These are phyloP conservation scores for Thamnophis sirtalis DNA, from an alignment of 2,113 vertebrate species.

Conservation along the genomic window DNA sequence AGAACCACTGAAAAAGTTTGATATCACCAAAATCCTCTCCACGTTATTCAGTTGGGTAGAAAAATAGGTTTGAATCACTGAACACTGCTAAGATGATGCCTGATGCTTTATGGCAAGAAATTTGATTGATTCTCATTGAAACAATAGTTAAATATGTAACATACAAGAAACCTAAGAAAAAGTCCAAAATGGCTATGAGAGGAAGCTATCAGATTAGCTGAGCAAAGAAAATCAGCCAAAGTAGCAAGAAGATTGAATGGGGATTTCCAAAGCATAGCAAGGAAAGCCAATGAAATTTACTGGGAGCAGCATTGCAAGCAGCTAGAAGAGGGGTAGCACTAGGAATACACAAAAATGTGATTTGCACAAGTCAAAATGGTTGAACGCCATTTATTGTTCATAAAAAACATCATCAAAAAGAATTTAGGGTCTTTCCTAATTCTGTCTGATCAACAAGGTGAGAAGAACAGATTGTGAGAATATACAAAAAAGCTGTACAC, in stretches of 20 bases:
- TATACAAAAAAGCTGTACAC: not conserved
- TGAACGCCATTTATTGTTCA: not conserved
- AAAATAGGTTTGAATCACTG: not conserved
- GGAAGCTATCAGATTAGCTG: not conserved
- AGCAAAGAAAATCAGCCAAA: not conserved
- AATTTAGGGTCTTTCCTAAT: not conserved
- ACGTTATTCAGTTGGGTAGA: not conserved
- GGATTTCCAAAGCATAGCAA: not conserved
- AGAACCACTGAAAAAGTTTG: not conserved
- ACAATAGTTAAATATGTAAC: not conserved
- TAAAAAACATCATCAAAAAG: not conserved
- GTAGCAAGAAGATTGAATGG: not conserved
- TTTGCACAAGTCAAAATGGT: not conserved
- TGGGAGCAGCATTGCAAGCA: not conserved
- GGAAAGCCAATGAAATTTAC: not conserved
- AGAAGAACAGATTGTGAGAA: not conserved
- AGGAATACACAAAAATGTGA: not conserved
- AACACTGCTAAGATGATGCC: not conserved
- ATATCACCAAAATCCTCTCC: not conserved
- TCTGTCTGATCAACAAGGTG: not conserved
- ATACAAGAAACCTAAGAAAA: not conserved
- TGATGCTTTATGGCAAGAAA: not conserved
- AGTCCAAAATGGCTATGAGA: not conserved
- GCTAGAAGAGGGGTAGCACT: not conserved
- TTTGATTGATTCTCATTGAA: not conserved